Evolutionary conservation across 2,797 vertebrate species (phyloP).

Genomic region (Melanotaenia maccullochi): DNA sequence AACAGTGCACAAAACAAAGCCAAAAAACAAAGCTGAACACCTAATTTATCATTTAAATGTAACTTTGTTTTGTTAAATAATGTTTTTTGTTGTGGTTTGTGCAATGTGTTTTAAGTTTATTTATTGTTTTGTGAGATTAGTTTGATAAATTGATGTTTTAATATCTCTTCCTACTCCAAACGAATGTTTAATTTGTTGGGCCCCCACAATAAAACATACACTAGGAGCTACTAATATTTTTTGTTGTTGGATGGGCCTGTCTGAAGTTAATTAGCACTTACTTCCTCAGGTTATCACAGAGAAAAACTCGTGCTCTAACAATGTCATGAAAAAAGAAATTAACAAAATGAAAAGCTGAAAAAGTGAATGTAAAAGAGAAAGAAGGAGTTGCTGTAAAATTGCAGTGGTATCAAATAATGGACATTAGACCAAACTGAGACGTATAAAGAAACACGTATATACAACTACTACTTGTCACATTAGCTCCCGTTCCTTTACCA

Average conservation of each 20-base stretch:
- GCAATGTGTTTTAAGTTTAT: too few species aligned
- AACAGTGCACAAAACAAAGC: too few species aligned
- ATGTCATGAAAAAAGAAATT: slow-evolving; percentile 11
- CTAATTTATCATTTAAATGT: too few species aligned
- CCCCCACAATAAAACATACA: background rate
- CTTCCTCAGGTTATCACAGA: slow-evolving; percentile 32
- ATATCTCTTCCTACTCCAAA: slow-evolving; percentile 1
- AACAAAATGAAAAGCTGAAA: background rate
- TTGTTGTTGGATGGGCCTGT: slow-evolving; percentile 14
- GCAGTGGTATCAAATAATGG: slow-evolving; percentile 20
- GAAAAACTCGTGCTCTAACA: slow-evolving; percentile 35
- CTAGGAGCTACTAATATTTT: slow-evolving; percentile 4
- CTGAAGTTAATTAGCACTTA: slow-evolving; percentile 35
- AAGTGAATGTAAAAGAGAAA: background rate
- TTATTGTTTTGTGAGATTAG: too few species aligned
- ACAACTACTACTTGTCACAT: slow-evolving; percentile 8
- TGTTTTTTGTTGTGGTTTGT: too few species aligned
- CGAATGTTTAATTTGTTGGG: slow-evolving; percentile 5
- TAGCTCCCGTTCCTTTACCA: slow-evolving; percentile 10
- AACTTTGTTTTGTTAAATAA: too few species aligned
- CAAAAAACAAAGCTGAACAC: too few species aligned
- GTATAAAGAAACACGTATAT: background rate
- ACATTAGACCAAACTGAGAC: background rate
- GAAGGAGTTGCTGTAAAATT: background rate
- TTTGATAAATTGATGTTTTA: too few species aligned